Evolutionary conservation across 2,888 invertebrate genomes (phyloP), one percentile per base, ranked within the genome.

Genomic region (Eulithis prunata): DNA sequence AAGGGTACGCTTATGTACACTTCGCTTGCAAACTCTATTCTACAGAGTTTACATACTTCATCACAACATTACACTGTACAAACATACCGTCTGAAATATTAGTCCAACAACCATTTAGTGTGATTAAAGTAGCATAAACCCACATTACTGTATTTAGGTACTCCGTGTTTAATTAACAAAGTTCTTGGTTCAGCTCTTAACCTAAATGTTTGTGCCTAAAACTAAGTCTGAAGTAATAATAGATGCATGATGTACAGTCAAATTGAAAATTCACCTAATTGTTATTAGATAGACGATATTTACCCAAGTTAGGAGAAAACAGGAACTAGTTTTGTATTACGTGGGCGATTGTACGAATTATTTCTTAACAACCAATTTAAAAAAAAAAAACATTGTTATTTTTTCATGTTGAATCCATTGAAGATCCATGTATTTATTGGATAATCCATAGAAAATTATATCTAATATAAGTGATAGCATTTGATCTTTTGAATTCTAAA

Each of bases 131-230:
- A 62, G 54, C 57, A 55, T 55, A 66, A 32, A 32, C 57, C 62
- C 43, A 57, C 55, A 62, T 62, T 51, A 62, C 51, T 43, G 43
- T 57, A 58, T 57, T 59, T 56, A 61, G 21, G 41, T 61, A 64
- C 58, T 59, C 57, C 61, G 47, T 57, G 61, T 65, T 69, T 65
- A 70, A 69, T 70, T 70, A 70, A 62, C 67, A 67, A 66, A 72
- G 62, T 72, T 72, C 61, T 62, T 58, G 55, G 54, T 55, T 55
- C 54, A 64, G 67, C 67, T 70, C 61, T 69, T 67, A 70, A 65
- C 65, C 70, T 69, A 69, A 68, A 70, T 70, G 59, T 64, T 64
- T 65, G 52, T 47, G 57, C 43, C 41, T 43, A 43, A 59, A 28
- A 54, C 32, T 21, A 64, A 43, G 71, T 70, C 67, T 66, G 66